Base-by-base conservation (phyloP, 2,113 vertebrate genomes). In the Steatornis caripensis region DNA sequence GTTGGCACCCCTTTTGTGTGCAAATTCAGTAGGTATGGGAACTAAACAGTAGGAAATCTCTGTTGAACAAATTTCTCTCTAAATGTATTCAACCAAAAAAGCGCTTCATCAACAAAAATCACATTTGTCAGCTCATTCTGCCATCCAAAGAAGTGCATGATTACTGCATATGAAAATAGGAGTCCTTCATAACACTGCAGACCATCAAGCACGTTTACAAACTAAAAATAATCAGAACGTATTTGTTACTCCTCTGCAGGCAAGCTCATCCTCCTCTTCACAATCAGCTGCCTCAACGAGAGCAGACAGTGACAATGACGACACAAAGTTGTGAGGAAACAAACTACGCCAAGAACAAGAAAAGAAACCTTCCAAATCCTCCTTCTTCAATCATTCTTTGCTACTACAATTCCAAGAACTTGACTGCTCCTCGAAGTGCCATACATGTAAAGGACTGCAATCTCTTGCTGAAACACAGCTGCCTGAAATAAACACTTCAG, bases 181-280 rank as follows among this genome's bases (percentile, higher is more conserved):
- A 89, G 46, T 48, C 62, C 29, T 92, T 60, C 55, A 14, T n/a
- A 92, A 74, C 29, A 51, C 43, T 55, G 62, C 30, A 85, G 36
- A 72, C 48, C 60, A 66, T 41, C 34, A 26, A 77, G 53, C 11
- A 30, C 39, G 51, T 87, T 96, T 95, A 78, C 61, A 68, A 91
- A 91, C 77, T 87, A 51, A 89, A 96, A 89, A 84, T 68, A 92
- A 80, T 54, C 34, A 75, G 14, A 82, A 72, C 0, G 0, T 70
- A 48, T 90, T 92, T 96, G 41, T 92, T 93, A 80, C 49, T 95
- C 62, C 57, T 86, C 66, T 62, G 43, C 94, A 98, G 98, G 87
- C 97, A 65, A 97, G 93, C 61, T 97, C 97, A 54, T 91, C 89
- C 17, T 97, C 97, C 51, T 98, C 98, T 89, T 97, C 98, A 58